phyloP scores from a whole-genome alignment of 2,113 vertebrate species.

The Brevimyrus niger region DNA sequence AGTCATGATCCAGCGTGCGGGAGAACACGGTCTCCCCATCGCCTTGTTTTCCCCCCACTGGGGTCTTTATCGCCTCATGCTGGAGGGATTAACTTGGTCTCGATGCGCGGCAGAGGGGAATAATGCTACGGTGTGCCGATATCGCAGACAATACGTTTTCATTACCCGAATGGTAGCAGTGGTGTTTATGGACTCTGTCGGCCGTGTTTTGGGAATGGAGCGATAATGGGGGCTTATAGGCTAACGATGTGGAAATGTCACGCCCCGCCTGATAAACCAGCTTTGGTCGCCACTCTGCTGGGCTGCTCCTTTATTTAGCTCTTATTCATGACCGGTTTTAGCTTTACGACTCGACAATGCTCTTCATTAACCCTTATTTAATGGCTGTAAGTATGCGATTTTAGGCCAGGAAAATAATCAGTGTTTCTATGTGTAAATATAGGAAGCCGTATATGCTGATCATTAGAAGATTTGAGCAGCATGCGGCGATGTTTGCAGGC shows the following conservation, averaged over 20 bases:
- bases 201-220: conserved; percentile 35
- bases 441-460: background rate
- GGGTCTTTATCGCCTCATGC: conserved; percentile 16
- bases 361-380: background rate
- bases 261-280: conserved; percentile 33
- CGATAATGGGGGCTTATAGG: conserved; percentile 33
- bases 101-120: background rate
- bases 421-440: background rate
- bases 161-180: conserved; percentile 30
- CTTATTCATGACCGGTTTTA: background rate
- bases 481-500: background rate
- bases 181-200: conserved; percentile 30
- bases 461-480: background rate
- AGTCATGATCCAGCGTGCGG: background rate
- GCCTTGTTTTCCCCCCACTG: background rate
- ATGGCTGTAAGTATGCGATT: background rate
- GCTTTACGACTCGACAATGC: background rate
- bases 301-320: conserved; percentile 12
- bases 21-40: background rate
- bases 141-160: conserved; percentile 43
- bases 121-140: conserved; percentile 29
- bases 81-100: conserved; percentile 30
- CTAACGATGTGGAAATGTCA: conserved; percentile 37
- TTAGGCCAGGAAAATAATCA: background rate
- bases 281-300: background rate